phyloP scores from a whole-genome alignment of 1,140 invertebrate species.

The Caenorhabditis remanei region DNA sequence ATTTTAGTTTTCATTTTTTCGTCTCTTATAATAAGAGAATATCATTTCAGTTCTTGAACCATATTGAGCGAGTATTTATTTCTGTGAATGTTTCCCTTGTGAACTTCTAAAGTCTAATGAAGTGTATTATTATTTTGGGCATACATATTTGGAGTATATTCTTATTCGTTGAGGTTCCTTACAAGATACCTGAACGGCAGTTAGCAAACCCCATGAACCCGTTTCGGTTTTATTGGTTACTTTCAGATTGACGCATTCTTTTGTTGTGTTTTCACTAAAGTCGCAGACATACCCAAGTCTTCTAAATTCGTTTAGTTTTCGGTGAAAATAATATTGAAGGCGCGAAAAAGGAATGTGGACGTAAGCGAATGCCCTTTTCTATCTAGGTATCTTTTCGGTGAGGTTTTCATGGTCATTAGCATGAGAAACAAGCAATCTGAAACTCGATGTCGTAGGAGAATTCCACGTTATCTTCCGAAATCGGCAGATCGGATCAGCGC shows the following conservation, averaged over 20 bases:
- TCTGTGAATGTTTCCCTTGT: constrained; percentile 1
- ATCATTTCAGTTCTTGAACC: constrained; percentile 21
- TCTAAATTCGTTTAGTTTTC: not conserved
- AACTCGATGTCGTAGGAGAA: constrained; percentile 21
- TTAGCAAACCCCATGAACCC: not conserved
- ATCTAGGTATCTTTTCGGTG: not conserved
- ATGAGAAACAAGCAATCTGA: not conserved
- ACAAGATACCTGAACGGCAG: not conserved
- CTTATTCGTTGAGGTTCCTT: not conserved
- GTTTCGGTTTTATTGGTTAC: not conserved
- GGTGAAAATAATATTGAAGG: not conserved
- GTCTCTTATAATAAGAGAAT: not conserved
- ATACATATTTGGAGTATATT: not conserved
- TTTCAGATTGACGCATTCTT: not conserved
- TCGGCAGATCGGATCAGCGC: not conserved
- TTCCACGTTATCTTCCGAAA: constrained; percentile 3
- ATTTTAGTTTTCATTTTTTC: constrained; percentile 7
- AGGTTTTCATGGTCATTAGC: not conserved
- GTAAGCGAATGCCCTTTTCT: not conserved
- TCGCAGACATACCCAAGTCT: no score
- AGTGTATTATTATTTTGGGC: not conserved
- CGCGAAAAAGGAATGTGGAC: not conserved
- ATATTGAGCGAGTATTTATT: constrained; percentile 46
- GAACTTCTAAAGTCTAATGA: not conserved
- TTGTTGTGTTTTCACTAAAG: no score